A percentile compares a stretch with the other conserved stretches of the same genome.
Conservation (phyloP, 2,113 vertebrate species). For the Zapus hudsonius region DNA sequence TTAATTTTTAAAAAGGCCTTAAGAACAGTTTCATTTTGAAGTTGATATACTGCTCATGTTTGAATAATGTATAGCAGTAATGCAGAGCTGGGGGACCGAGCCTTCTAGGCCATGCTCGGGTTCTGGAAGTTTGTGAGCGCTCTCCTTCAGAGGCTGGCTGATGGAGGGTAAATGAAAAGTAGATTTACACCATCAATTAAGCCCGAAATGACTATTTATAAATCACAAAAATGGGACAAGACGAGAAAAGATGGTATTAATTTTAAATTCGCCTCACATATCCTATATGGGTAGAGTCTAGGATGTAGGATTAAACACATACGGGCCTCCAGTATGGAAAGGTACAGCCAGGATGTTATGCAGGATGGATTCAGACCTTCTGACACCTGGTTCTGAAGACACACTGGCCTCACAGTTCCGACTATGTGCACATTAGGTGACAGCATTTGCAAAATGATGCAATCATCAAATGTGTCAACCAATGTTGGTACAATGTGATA, state of each 20-base stretch:
- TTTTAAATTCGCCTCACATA: background rate
- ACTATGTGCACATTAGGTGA: background rate
- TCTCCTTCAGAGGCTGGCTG: background rate
- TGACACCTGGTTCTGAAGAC: background rate
- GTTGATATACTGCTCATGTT: background rate
- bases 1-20: slow-evolving; percentile 46
- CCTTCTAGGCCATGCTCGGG: background rate
- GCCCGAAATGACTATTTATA: background rate
- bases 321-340: background rate
- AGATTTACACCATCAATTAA: background rate
- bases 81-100: background rate
- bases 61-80: slow-evolving; percentile 4
- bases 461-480: background rate
- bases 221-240: background rate
- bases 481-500: background rate
- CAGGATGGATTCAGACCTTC: background rate
- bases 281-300: background rate
- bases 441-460: background rate
- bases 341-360: accelerated
- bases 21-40: slow-evolving; percentile 39
- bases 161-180: background rate
- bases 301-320: background rate
- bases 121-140: background rate
- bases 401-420: background rate
- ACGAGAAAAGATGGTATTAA: background rate